Evolutionary conservation across 2,113 vertebrate species (phyloP).

Genomic region (Rissa tridactyla): DNA sequence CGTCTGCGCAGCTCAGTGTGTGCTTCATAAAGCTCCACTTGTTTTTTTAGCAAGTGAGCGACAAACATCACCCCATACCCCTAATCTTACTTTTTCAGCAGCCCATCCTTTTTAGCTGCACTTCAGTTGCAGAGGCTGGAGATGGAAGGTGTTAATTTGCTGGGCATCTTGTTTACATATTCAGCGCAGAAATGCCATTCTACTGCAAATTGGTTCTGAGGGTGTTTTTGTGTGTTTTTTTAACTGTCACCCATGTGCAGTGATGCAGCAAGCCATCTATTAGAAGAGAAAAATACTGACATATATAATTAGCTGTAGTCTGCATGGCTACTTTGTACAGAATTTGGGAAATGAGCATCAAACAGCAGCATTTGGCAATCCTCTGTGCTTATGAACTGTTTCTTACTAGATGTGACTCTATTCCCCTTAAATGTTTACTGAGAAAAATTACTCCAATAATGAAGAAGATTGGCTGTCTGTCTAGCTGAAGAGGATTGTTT

Average conservation of each 20-base stretch:
- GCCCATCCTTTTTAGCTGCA: not conserved
- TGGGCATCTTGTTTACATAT: slow-evolving; percentile 3
- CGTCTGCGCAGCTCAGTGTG: not conserved
- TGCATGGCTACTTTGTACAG: not conserved
- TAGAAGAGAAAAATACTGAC: not conserved
- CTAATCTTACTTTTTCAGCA: not conserved
- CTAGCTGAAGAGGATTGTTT: not conserved
- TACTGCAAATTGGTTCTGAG: slow-evolving; percentile 5
- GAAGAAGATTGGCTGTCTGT: not conserved
- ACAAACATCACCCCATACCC: not conserved
- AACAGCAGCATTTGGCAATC: not conserved
- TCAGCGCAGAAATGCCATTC: not conserved
- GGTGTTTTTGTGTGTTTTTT: not conserved
- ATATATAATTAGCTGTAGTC: slow-evolving; percentile 13
- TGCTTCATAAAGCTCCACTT: not conserved
- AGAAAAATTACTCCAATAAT: not conserved
- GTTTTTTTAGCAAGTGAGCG: not conserved
- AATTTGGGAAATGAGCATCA: not conserved
- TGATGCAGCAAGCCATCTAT: not conserved
- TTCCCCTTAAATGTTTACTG: not conserved
- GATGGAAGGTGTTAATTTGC: not conserved
- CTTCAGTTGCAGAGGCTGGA: not conserved
- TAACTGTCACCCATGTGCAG: not conserved
- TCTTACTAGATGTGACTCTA: not conserved
- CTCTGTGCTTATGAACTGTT: not conserved